Percentiles rank a stretch among this genome's conserved stretches.
Evolutionary conservation across 1,140 invertebrate genomes (phyloP).

Genomic region (Papilio polyxenes): DNA sequence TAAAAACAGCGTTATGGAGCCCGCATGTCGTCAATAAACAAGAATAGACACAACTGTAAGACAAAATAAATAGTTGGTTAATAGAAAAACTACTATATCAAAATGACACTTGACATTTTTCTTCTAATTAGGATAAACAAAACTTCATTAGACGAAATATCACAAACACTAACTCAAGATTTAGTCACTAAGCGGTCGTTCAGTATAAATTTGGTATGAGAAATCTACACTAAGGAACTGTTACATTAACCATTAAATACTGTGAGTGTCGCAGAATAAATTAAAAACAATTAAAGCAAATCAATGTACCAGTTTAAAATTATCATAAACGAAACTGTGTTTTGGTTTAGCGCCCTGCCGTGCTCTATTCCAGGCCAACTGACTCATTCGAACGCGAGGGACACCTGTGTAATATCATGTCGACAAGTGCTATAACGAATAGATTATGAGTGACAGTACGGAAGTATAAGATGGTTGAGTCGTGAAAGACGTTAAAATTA

Average conservation of each 20-base stretch:
- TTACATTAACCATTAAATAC: neutral
- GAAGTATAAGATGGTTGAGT: neutral
- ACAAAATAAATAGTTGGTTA: neutral
- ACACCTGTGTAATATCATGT: conserved; percentile 18
- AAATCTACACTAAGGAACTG: neutral
- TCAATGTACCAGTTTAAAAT: neutral
- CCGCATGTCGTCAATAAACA: neutral
- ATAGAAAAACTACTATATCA: too few species aligned
- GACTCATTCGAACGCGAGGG: conserved; percentile 14
- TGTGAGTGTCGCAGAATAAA: neutral
- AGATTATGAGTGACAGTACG: neutral
- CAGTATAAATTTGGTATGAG: too few species aligned
- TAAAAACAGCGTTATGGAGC: neutral
- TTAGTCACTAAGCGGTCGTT: too few species aligned
- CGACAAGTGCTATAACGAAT: conserved; percentile 7
- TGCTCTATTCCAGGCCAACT: conserved; percentile 13
- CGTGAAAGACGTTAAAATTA: neutral
- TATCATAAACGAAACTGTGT: neutral
- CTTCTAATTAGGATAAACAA: too few species aligned
- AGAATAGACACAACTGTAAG: neutral
- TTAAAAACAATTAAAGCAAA: neutral
- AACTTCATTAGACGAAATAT: too few species aligned
- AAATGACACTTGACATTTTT: too few species aligned
- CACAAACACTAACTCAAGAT: too few species aligned
- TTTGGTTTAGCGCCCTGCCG: conserved; percentile 8